Base-by-base conservation (phyloP, 2,797 vertebrate genomes). In the Gymnodraco acuticeps region DNA sequence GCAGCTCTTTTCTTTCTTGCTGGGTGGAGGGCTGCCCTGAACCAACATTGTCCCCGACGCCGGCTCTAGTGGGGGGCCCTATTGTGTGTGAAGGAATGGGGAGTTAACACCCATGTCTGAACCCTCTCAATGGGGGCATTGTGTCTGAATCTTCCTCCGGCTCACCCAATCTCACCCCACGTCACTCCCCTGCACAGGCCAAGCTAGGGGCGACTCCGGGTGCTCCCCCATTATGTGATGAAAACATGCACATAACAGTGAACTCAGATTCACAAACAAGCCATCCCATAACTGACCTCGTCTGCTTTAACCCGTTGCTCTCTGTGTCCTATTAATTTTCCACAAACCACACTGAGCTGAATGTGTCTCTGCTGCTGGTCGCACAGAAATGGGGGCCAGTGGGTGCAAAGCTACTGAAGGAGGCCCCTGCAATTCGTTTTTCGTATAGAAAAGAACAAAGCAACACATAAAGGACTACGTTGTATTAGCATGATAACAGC, bases 21-120 rank as follows among this genome's bases (percentile, higher is more conserved):
- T 62, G 75, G 86, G 86, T 86, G 81, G 90, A 92, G 86, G 88
- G 86, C 91, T 85, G 89, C 88, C 88, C 89, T 95, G 88, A 95
- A 92, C 77, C 69, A 94, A 95, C 94, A 95, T 95, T 95, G 92
- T 90, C 81, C 91, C 84, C 90, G 88, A 90, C 81, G 73, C 91
- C 72, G 81, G 91, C 89, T 86, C 78, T 88, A 86, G 84, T 91
- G 91, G 93, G 94, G 90, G 88, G 87, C 88, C 82, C 91, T 88
- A 95, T 96, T 96, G 91, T 93, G 84, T 91, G 92, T 92, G 91
- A 88, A 90, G 93, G 91, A 93, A 95, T 93, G 92, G 94, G 73
- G 85, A 92, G 94, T 93, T 86, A 91, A 95, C 93, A 95, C 93
- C 93, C 92, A 85, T 94, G 83, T 95, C 85, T 92, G 81, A 88